Base-by-base conservation (phyloP, 2,797 vertebrate species). In the Gymnopithys bicolor region DNA sequence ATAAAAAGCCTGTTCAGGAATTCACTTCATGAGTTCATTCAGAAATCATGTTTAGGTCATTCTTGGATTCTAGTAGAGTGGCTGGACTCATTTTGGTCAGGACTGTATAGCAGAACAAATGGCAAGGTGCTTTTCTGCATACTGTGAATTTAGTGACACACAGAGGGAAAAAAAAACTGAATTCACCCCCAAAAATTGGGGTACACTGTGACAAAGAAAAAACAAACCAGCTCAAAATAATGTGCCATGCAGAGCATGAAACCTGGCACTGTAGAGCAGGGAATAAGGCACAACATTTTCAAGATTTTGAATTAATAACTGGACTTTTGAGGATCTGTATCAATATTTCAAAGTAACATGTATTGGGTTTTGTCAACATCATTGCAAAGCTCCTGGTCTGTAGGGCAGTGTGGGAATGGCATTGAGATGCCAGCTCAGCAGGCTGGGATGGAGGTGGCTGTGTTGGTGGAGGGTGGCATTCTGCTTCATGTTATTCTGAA, bases 321-420 rank as follows among this genome's bases (percentile, higher is more conserved):
- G 27, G 55, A 35, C 32, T 84, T 87, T 21, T 33, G 17, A 82
- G 23, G 24, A 22, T 48, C 9, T 55, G 4, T 28, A 19, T 15
- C 2, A 67, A 28, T 30, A 52, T 82, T 78, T n/a, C 23, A 67
- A 35, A 74, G 17, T 24, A 6, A 11, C 15, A 67, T 11, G 1
- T 37, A 4, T 7, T 76, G 8, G 7, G 27, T 53, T 62, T n/a
- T 0, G 0, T 13, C 28, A 4, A 3, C 12, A 12, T 6, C 32
- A 52, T 0, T 9, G 68, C 48, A 46, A 53, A 43, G 28, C 27
- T 45, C 9, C 0, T 9, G 1, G 12, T 41, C 30, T 32, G 8
- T 11, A 7, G 7, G 55, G 15, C 8, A 30, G 39, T 5, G 12
- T 17, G 62, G n/a, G 46, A 35, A 35, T 14, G 48, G 69, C 41